Base-by-base conservation (phyloP, 1,140 invertebrate species). In the Hermetia illucens region DNA sequence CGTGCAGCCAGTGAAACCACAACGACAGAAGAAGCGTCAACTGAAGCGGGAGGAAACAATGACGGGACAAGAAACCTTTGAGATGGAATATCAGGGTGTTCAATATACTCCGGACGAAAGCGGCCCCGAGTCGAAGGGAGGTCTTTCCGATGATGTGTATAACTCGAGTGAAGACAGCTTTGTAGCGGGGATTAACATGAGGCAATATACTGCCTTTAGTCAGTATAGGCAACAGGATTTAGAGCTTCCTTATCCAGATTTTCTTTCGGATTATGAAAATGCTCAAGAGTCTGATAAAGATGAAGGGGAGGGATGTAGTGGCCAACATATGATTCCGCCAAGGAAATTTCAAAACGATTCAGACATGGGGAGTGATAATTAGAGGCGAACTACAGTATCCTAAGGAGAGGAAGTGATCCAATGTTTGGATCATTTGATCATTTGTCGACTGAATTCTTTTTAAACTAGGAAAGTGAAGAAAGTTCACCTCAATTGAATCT, bases 131-230 rank as follows among this genome's bases (percentile, higher is more conserved):
- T 47, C 52, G 1, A 49, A 53, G 16, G 50, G 47, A 9, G 53
- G 53, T 10, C 41, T 57, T 3, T 58, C 55, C 2, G 57, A 60
- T 46, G 57, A 60, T 19, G 31, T 59, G 40, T 54, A 51, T 33
- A 58, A 58, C 39, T 58, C 57, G 0, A 60, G 57, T 30, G 57
- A 60, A 29, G 57, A 60, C 20, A 60, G 56, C 18, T 50, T 46
- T 31, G 47, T 44, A 30, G 40, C 29, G 10, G 53, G 51, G 33
- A 42, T 43, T 17, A 36, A 36, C 6, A 34, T 16, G 19, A 43
- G 40, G 5, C 47, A 36, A 22, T 32, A 30, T 10, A 39, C 44
- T 8, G 43, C 33, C 8, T 58, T 53, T 3, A 58, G 13, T 31
- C 50, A 29, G 47, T 52, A 31, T 43, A 36, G 8, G 33, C 42